Conservation (phyloP, 1,140 invertebrate genomes). For the Arion vulgaris region DNA sequence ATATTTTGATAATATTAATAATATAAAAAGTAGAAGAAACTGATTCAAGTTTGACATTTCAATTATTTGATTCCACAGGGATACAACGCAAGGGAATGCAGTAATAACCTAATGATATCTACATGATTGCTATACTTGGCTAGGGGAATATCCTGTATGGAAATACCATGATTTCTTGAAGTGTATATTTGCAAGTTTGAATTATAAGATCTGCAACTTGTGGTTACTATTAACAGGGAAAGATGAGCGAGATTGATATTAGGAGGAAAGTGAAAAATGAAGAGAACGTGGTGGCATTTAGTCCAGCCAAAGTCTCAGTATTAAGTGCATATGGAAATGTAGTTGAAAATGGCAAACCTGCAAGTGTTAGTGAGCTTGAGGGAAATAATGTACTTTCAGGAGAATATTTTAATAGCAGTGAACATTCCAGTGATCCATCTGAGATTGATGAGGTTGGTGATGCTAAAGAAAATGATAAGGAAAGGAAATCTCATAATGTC, state of each 20-base stretch:
- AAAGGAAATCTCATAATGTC: neutral
- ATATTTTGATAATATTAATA: too few relatives aligned
- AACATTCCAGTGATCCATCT: neutral
- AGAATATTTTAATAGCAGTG: neutral
- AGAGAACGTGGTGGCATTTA: neutral
- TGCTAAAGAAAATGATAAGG: neutral
- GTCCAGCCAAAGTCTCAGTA: neutral
- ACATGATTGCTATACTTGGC: neutral
- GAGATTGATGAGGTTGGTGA: neutral
- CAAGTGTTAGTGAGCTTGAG: neutral
- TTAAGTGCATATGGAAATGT: neutral
- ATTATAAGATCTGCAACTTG: too few relatives aligned
- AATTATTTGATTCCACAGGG: too few relatives aligned
- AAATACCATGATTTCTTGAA: neutral
- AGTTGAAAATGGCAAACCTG: neutral
- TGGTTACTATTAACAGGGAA: neutral
- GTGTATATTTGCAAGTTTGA: neutral
- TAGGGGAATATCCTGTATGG: neutral
- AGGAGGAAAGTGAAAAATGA: neutral
- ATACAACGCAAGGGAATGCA: neutral
- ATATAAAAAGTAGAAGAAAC: too few relatives aligned
- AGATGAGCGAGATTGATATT: neutral
- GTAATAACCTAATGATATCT: neutral
- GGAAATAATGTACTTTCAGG: neutral
- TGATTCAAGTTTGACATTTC: too few relatives aligned